Evolutionary conservation across 2,888 invertebrate genomes (phyloP), one percentile per base, ranked within the genome.

Genomic region (Steromphala cineraria): DNA sequence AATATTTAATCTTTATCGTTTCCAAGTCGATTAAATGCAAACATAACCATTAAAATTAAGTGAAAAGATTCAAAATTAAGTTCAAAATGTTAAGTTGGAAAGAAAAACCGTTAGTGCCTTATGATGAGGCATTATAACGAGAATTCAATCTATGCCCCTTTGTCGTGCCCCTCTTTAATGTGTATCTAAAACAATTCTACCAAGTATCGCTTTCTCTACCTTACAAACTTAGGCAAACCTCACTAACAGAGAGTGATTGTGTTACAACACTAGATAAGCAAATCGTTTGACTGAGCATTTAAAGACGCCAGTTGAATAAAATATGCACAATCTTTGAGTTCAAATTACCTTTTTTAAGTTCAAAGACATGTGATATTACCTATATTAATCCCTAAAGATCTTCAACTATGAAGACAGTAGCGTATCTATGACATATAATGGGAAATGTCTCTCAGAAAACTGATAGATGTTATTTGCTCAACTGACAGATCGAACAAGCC

Each of bases 351-450:
- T 19, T 71, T 31, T 31, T 71, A 71, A 71, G 71, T 71, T 71
- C 71, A 71, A 71, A 46, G 36, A 36, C 36, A 71, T 71, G 19
- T 17, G 36, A 71, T 71, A 71, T 71, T 71, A 71, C 71, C 71
- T 71, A 71, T 71, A 71, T 71, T 36, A 31, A 71, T 71, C 71
- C 19, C 31, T 40, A n/a, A 40, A 36, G 71, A 71, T 71, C 36
- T 71, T 40, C 17, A 71, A 71, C 28, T 31, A 71, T 40, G 36
- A 71, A 40, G 36, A 17, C 36, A 71, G 40, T 36, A 28, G 28
- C 71, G 71, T 40, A 71, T 71, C 71, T 36, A n/a, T 36, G 71
- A 31, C 40, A 36, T 10, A 4, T 71, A 71, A 71, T 71, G 40
- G 62, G 15, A 17, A 62, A 62, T 28, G 62, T 62, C 62, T 71